phyloP scores from a whole-genome alignment of 2,113 vertebrate genomes.

The Stomatorhinus ivindoensis region DNA sequence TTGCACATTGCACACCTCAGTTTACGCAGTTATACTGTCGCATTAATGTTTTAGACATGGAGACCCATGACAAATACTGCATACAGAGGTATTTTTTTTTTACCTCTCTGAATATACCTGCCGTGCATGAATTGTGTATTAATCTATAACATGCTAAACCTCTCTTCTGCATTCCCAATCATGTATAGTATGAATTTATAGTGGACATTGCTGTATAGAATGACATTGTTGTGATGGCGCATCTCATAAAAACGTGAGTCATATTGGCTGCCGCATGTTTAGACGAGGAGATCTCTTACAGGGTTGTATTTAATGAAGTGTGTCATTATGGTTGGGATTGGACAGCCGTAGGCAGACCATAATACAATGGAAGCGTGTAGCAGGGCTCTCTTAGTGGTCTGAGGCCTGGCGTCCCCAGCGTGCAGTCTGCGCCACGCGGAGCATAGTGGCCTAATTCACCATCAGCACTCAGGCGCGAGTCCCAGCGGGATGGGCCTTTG shows the following conservation, averaged over 20 bases:
- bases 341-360: not conserved
- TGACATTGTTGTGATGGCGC: constrained; percentile 9
- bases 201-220: not conserved
- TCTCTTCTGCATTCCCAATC: not conserved
- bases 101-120: not conserved
- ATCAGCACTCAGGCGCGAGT: constrained; percentile 30
- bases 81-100: not conserved
- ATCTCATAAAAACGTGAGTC: not conserved
- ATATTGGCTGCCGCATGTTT: not conserved
- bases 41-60: not conserved
- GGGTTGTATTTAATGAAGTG: not conserved
- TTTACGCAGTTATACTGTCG: not conserved
- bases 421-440: not conserved
- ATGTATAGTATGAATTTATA: not conserved
- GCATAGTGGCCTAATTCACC: constrained; percentile 40
- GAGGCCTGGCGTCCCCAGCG: not conserved
- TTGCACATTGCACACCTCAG: not conserved
- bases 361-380: not conserved
- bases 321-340: not conserved
- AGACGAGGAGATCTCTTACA: not conserved
- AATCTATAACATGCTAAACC: not conserved
- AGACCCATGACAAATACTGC: not conserved
- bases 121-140: not conserved
- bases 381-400: not conserved
- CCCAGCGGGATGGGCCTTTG: constrained; percentile 24